Percentiles rank a stretch among this genome's conserved stretches.
These are phyloP conservation scores for Tupaia chinensis DNA, from an alignment of 2,113 vertebrate species.

Conservation along the genomic window DNA sequence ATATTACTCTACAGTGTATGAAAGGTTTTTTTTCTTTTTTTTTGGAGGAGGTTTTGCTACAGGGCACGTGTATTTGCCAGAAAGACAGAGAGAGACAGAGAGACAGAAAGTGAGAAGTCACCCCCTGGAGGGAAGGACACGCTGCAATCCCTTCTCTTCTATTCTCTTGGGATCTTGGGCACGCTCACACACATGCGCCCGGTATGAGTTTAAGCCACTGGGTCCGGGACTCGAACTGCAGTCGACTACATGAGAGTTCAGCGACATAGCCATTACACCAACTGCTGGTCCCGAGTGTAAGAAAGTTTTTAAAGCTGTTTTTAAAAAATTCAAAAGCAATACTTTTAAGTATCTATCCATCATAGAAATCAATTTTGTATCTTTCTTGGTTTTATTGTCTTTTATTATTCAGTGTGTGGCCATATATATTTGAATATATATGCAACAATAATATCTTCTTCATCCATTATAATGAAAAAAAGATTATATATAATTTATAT, in stretches of 20 bases:
- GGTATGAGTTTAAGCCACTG: no score
- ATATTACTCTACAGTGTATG: constrained; percentile 7
- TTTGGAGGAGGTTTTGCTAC: no score
- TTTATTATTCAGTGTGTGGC: neutral
- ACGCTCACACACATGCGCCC: no score
- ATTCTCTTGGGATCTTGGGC: no score
- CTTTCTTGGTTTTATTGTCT: constrained; percentile 57
- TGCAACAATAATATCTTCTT: neutral
- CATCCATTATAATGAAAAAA: constrained; percentile 38
- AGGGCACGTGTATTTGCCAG: no score
- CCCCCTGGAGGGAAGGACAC: no score
- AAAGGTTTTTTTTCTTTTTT: neutral
- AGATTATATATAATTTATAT: neutral
- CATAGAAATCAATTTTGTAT: constrained; percentile 49
- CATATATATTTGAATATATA: constrained; percentile 35
- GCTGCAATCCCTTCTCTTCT: no score
- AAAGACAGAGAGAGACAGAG: no score
- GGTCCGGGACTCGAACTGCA: no score
- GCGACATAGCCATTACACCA: no score
- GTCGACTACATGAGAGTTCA: no score
- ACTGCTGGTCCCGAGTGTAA: neutral
- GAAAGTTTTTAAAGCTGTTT: constrained; percentile 43
- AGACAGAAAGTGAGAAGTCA: no score
- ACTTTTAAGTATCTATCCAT: constrained; percentile 43
- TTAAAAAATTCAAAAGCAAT: constrained; percentile 56